Base-by-base conservation (phyloP, 2,888 invertebrate genomes). In the Aromia moschata region DNA sequence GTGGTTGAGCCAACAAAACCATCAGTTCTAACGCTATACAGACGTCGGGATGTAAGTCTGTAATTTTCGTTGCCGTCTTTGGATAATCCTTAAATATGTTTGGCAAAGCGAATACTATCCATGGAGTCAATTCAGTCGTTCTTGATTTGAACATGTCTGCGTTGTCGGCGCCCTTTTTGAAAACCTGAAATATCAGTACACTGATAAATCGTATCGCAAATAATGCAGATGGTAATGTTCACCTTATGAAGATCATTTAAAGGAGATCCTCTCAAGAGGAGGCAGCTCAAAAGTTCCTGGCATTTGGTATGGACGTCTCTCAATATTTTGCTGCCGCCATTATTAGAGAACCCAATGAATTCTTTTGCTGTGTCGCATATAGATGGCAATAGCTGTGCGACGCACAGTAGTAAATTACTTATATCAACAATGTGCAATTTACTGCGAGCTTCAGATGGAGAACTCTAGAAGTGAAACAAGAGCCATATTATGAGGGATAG, bases 291-390 rank as follows among this genome's bases (percentile, higher is more conserved):
- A 43, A 94, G 81, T 71, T 93, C 90, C 68, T 90, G 87, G 77
- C 93, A 93, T 76, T 94, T 94, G 0, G 91, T 86, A 74, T 94
- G 93, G 10, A 93, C 87, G 68, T 93, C 93, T 41, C 91, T 83
- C n/a, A 92, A 85, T 47, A 90, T 89, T 64, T 91, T 86, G 7
- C 86, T 85, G 72, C 89, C 85, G 60, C 84, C 82, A 55, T 81
- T 83, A 12, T 83, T 77, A 33, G 85, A 83, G 7, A 87, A 72
- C 0, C 91, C 91, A 14, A 86, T 84, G 52, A 88, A 82, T 76
- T 84, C 84, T 67, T 87, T 84, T 1, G 88, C 89, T 58, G 82
- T 83, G 14, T 84, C 83, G 58, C 88, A 89, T n/a, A 91, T 84
- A 1, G 86, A 83, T 0, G 91, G 90, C 15, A 93, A 74, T 1